Evolutionary conservation across 2,113 vertebrate genomes (phyloP).

Genomic region (Gobiocypris rarus): DNA sequence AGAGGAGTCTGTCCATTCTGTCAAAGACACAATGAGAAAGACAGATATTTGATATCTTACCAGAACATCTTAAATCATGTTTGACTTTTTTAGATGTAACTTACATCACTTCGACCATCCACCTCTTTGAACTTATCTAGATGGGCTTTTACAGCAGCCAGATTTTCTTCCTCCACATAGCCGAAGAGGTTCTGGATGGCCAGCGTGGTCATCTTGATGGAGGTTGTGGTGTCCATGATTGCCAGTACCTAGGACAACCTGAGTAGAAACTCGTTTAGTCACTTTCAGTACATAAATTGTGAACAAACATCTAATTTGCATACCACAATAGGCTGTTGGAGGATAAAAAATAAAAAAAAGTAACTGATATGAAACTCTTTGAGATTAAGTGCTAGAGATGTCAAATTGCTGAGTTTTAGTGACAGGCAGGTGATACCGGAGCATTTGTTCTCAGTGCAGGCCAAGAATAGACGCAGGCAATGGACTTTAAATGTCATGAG

Average conservation of each 20-base stretch:
- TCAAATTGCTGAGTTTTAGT: not conserved
- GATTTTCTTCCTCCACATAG: constrained; percentile 96
- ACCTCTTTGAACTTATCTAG: constrained; percentile 98
- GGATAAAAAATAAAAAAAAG: not conserved
- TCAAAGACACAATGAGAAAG: not conserved
- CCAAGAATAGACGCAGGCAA: not conserved
- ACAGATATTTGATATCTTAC: not conserved
- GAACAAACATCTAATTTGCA: not conserved
- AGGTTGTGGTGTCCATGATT: constrained; percentile 79
- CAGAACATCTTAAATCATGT: not conserved
- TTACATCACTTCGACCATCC: constrained; percentile 95
- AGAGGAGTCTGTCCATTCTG: constrained; percentile 96
- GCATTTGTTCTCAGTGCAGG: not conserved
- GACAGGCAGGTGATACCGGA: constrained; percentile 13
- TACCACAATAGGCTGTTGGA: not conserved
- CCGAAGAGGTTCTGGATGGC: constrained; percentile 93
- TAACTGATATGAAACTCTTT: not conserved
- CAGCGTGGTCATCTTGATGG: constrained; percentile 89
- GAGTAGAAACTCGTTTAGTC: not conserved
- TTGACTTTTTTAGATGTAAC: constrained; percentile 16
- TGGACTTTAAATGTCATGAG: constrained; percentile 47
- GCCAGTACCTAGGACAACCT: constrained; percentile 42
- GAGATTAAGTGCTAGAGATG: not conserved
- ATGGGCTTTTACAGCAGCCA: constrained; percentile 85
- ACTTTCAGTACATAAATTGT: not conserved